Evolutionary conservation across 2,113 vertebrate species (phyloP), one percentile per base, ranked within the genome.

Genomic region (Charina bottae): DNA sequence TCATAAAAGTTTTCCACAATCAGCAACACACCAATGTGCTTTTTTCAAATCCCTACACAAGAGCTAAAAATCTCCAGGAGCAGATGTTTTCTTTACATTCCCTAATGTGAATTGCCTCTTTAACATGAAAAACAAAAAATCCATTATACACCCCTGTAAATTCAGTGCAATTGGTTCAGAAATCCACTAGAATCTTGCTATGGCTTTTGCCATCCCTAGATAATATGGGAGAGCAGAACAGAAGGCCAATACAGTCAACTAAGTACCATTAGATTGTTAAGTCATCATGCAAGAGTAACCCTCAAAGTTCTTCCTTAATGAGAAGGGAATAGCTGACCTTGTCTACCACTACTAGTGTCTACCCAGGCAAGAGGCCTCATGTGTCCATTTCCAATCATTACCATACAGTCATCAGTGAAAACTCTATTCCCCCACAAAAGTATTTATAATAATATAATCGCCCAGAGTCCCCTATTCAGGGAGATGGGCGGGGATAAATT

Each of bases 71-170:
- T 95, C 56, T 96, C 95, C 95, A 94, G 54, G 90, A 96, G 83
- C 96, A 96, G 96, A 97, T 96, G 96, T 93, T 94, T 91, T 95
- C 62, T 87, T 96, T 95, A 90, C 93, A 78, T 93, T 93, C 93
- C 94, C 93, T 88, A 94, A 94, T 92, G 93, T 95, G 64, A 95
- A 95, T 95, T 89, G 84, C 92, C 90, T 95, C 93, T 93, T 94
- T 95, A 95, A 94, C 49, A 95, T 85, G 78, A 91, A 91, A 96
- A 93, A 5, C 90, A 92, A 90, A 93, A 96, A 94, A 55, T 24
- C 78, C 83, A 95, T 62, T 87, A 49, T 85, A 87, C 46, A 60
- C 93, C 83, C 83, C 92, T 83, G 93, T 28, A 90, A 89, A 90
- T 96, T 93, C 94, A 89, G 93, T 92, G 95, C 91, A 95, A 87